phyloP scores from a whole-genome alignment of 2,113 vertebrate species.

The Tychaedon coryphoeus region DNA sequence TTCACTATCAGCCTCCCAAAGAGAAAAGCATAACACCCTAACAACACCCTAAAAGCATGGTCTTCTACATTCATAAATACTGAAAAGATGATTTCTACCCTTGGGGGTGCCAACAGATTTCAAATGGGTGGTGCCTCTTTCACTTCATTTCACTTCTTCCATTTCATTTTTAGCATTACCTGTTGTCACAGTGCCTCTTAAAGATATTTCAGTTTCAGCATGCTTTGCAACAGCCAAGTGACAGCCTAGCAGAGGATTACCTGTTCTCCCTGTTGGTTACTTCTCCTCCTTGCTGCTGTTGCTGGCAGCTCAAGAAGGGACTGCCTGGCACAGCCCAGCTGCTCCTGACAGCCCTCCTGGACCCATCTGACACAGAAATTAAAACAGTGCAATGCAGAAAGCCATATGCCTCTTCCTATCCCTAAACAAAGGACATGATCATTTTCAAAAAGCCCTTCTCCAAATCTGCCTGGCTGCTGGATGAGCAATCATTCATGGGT shows the following conservation, averaged over 20 bases:
- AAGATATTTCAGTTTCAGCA: background rate
- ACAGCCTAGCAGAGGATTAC: background rate
- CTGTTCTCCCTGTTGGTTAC: background rate
- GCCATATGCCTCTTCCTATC: background rate
- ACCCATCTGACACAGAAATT: background rate
- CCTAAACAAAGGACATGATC: background rate
- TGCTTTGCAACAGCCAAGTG: background rate
- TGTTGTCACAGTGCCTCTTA: background rate
- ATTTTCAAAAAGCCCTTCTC: background rate
- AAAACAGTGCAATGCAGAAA: background rate
- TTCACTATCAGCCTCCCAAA: background rate
- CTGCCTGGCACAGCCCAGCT: background rate
- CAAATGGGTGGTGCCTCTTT: accelerated
- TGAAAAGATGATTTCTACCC: background rate
- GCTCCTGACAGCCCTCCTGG: background rate
- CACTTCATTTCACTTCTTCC: background rate
- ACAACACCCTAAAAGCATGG: background rate
- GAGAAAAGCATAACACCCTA: background rate
- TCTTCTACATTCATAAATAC: background rate
- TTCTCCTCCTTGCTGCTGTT: background rate
- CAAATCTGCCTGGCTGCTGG: background rate
- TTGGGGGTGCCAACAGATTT: background rate
- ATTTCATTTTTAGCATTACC: background rate
- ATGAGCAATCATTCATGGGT: background rate
- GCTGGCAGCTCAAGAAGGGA: background rate